phyloP scores from a whole-genome alignment of 2,113 vertebrate species.

The Oenanthe melanoleuca region DNA sequence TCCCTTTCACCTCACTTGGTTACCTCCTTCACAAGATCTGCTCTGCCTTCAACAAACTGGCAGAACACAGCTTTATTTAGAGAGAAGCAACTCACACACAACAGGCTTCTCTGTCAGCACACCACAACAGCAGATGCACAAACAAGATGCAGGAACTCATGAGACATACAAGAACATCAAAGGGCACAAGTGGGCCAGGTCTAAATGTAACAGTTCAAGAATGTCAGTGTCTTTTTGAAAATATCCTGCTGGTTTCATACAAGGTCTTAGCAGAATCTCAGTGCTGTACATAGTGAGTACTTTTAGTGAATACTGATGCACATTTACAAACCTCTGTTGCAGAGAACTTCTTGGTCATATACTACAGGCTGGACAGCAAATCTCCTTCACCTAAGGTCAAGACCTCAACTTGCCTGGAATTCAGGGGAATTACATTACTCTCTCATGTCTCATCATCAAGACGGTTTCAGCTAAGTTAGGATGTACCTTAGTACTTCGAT shows the following conservation, averaged over 20 bases:
- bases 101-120: neutral
- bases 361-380: neutral
- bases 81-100: neutral
- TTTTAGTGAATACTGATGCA: neutral
- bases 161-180: neutral
- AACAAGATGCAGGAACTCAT: neutral
- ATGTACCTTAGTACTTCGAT: neutral
- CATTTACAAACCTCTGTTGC: neutral
- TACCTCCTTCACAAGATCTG: neutral
- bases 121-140: neutral
- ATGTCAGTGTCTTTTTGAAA: neutral
- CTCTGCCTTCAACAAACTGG: neutral
- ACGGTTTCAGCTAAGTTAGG: neutral
- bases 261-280: neutral
- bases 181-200: neutral
- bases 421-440: accelerated
- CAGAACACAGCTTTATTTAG: neutral
- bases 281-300: neutral
- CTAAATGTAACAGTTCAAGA: neutral
- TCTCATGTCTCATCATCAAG: neutral
- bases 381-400: neutral
- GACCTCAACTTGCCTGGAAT: neutral
- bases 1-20: neutral
- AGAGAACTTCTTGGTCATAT: neutral
- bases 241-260: neutral